Evolutionary conservation across 2,113 vertebrate genomes (phyloP), one percentile per base, ranked within the genome.

Genomic region (Tangachromis dhanisi): DNA sequence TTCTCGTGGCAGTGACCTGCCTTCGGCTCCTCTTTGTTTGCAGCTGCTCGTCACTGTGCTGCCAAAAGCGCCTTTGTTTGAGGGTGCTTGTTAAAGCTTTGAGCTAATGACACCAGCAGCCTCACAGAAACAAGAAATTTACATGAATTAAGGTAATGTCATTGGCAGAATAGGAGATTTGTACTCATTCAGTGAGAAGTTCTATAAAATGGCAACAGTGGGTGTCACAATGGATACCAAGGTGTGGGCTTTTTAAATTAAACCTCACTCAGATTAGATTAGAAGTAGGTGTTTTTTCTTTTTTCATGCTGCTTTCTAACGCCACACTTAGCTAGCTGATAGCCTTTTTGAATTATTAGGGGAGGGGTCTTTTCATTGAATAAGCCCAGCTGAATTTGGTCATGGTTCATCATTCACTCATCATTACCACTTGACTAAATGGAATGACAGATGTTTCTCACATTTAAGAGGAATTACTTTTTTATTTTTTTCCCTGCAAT

Each of bases 11-110:
- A 49, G 14, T 13, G 33, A 88, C 83, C 86, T 88, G 88, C 79
- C 81, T 31, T 31, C 14, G 5, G 83, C 71, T 51, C 16, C 68
- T 82, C 92, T 97, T 96, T 96, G 96, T 97, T 87, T 88, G 93
- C 85, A 80, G 87, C 89, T 90, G 91, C 87, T 57, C 35, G 14
- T 83, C 85, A 53, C 80, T 61, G 80, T 55, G 49, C 26, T 54
- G 82, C 90, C 80, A 90, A 92, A 94, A 63, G 91, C 89, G 59
- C 55, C 95, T 94, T 96, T 96, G 93, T 95, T 85, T 88, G 73
- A 2, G 33, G 83, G 85, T 17, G 59, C 31, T 84, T n/a, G 78
- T 40, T 53, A 26, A 4, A 12, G 71, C 57, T 53, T n/a, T 9
- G 57, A 76, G 83, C 51, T 38, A 42, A 71, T 16, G 83, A 47